Base-by-base conservation (phyloP, 2,888 invertebrate species). In the Agonopterix arenella region DNA sequence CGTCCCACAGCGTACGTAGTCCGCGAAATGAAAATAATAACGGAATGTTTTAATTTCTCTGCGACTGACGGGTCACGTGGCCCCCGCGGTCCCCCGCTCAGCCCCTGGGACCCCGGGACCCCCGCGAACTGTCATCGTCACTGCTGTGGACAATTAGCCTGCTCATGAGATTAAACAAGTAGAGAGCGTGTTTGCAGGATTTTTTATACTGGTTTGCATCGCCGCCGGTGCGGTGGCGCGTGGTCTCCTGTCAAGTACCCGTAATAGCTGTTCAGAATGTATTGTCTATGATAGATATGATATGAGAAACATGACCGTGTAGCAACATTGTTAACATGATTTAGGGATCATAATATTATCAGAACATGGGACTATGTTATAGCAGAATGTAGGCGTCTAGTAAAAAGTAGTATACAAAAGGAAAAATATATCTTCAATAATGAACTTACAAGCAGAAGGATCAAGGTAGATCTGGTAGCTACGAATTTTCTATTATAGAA, bases 51-150 rank as follows among this genome's bases (percentile, higher is more conserved):
- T 89, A 89, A 89, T 89, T 89, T 88, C 78, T 72, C 89, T 90
- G 90, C 82, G 75, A 80, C 75, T 89, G 90, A 90, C 90, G 83
- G 90, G 90, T 85, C 90, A 89, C 89, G 90, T 90, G 90, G 60
- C 71, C 72, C 66, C 61, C 58, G 55, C 60, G 58, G 65, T 66
- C 62, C 62, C 59, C 28, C 13, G 7, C 28, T 7, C 28, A 5
- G 28, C 28, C 28, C 28, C 28, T 1, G 28, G 28, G 28, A 1
- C 56, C 55, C 53, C 51, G 8, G 11, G 38, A 47, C 47, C 49
- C 52, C 28, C 50, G 54, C 52, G 52, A 64, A 72, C 84, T 84
- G 85, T 83, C 86, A 84, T 84, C 78, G 64, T 84, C 86, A 85
- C 82, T 84, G 79, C 83, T 66, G 67, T 64, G 82, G 77, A 85